phyloP scores from a whole-genome alignment of 2,888 invertebrate genomes.

The Synergus japonicus region DNA sequence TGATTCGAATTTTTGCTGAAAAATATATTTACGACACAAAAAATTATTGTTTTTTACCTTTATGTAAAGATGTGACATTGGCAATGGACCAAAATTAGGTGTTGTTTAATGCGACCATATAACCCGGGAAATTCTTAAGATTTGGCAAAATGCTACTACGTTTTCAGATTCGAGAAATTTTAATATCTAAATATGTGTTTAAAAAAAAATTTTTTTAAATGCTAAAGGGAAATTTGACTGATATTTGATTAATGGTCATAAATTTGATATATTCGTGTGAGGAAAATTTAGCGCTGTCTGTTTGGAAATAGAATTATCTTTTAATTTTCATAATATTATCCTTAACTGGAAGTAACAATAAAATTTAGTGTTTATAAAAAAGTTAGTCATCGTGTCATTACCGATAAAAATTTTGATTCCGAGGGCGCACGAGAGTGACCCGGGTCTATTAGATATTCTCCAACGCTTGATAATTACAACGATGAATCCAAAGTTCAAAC shows the following conservation, averaged over 20 bases:
- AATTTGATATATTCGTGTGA: neutral
- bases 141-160: neutral
- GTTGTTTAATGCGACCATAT: neutral
- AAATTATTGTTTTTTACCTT: neutral
- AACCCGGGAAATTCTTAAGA: neutral
- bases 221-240: no score
- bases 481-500: constrained; percentile 26
- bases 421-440: constrained; percentile 27
- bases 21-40: neutral
- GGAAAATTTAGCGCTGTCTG: neutral
- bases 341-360: neutral
- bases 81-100: neutral
- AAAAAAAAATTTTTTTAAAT: no score
- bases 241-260: no score
- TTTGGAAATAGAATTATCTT: neutral
- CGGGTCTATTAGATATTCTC: constrained; percentile 36
- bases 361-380: neutral
- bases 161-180: no score
- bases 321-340: neutral
- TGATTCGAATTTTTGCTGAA: neutral
- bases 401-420: constrained; percentile 6
- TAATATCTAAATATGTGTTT: no score
- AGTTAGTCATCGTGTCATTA: neutral
- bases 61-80: neutral
- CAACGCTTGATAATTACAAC: constrained; percentile 31